Base-by-base conservation (phyloP, 2,113 vertebrate genomes). In the Pyxicephalus adspersus region DNA sequence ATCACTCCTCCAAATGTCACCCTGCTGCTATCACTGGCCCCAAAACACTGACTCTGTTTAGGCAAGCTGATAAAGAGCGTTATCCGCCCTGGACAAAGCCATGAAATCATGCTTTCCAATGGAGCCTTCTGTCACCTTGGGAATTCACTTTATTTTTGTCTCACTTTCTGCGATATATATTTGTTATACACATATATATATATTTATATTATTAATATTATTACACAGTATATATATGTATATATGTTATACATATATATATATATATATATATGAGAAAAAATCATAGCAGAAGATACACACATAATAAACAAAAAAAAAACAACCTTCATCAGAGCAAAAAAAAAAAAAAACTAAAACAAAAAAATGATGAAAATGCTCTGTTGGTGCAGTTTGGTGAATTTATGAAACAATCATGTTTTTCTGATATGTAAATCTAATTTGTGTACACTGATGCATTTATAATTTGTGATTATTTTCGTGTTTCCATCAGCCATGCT, bases 101-200 rank as follows among this genome's bases (percentile, higher is more conserved):
- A 72, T 80, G 78, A 64, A 80, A 63, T 64, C 78, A 72, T 72
- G 68, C 68, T 28, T 34, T 28, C 18, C 64, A 9, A 65, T 11
- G 26, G 31, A 26, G 15, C 1, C 28, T 65, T 34, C 26, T 65
- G 64, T 29, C 64, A 65, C 28, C 31, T 18, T 22, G 34, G 2
- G 81, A 83, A 84, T 86, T 88, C 68, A 17, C 68, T 54, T 54
- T 54, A 71, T 54, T 45, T n/a, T 45, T 45, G 5, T 15, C 11
- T 45, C 38, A 13, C 38, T 45, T 2, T 45, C 2, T 45, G 38
- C 38, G 15, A 34, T 20, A 9, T 20, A 17, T 2, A n/a, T 38
- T 2, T 23, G n/a, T 3, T 51, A 70, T 9, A 26, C 38, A 70
- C 17, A 26, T 3, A 70, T 5, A 68, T 50, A 23, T 38, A 66